A percentile compares a stretch with the other conserved stretches of the same genome.
Conservation (phyloP, 2,797 vertebrate species). For the Clamator glandarius region DNA sequence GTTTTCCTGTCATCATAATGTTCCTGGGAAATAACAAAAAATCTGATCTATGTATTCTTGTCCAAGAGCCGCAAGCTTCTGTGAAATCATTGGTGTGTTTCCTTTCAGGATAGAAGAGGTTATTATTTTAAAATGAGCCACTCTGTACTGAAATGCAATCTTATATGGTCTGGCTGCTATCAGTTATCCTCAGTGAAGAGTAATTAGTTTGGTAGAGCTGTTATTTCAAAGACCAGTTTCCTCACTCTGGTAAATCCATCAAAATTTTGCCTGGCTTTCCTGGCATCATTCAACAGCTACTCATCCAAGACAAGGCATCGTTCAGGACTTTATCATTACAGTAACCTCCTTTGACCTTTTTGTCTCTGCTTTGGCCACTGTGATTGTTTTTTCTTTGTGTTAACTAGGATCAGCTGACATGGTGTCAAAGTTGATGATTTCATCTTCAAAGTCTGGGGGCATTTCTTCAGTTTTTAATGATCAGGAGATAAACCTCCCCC, state of each 20-base stretch:
- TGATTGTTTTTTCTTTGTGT: neutral
- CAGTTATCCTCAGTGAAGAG: neutral
- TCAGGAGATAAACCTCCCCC: neutral
- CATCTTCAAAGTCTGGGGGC: neutral
- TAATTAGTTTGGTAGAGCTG: neutral
- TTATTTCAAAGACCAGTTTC: neutral
- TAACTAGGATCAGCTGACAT: neutral
- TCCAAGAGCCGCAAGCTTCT: neutral
- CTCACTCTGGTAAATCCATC: neutral
- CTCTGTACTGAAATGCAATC: neutral
- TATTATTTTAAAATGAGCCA: neutral
- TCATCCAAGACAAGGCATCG: neutral
- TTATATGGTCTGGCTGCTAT: neutral
- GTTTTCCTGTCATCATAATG: neutral
- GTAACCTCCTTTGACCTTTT: neutral
- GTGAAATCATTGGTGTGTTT: neutral
- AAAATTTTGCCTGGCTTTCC: neutral
- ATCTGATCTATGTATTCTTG: neutral
- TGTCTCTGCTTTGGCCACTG: neutral
- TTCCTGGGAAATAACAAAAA: neutral
- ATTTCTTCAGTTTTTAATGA: neutral
- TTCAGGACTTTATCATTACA: neutral
- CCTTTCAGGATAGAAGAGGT: neutral
- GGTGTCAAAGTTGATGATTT: neutral
- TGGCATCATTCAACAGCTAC: neutral